phyloP scores from a whole-genome alignment of 2,797 vertebrate genomes.

The Aerospiza tachiro region DNA sequence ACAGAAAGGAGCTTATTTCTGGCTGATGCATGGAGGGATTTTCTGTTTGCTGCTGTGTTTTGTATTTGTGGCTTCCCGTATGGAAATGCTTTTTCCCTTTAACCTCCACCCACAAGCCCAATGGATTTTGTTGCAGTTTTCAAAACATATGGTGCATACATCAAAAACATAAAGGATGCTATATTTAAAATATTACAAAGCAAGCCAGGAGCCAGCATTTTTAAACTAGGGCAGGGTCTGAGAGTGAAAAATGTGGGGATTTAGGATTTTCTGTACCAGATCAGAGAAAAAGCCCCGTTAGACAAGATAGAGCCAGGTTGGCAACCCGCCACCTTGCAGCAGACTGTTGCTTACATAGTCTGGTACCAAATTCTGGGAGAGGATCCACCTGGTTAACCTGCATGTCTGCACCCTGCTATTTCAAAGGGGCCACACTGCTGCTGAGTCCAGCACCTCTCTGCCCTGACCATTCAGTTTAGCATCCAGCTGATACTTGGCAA shows the following conservation, averaged over 20 bases:
- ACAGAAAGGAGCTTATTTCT: constrained; percentile 44
- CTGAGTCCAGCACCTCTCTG: neutral
- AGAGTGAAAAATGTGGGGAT: constrained; percentile 19
- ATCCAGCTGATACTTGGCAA: neutral
- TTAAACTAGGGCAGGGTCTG: constrained; percentile 34
- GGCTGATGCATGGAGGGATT: neutral
- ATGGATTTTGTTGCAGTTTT: neutral
- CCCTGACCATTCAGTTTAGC: neutral
- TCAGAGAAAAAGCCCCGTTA: neutral
- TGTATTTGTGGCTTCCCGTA: constrained; percentile 14
- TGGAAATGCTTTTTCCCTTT: constrained; percentile 37
- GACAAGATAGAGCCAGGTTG: neutral
- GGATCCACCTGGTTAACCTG: neutral
- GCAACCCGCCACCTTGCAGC: neutral
- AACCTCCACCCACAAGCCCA: constrained; percentile 14
- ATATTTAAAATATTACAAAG: constrained; percentile 61
- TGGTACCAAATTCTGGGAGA: neutral
- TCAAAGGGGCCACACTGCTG: neutral
- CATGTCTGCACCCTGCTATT: neutral
- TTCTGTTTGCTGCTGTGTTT: constrained; percentile 46
- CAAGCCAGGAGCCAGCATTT: constrained; percentile 13
- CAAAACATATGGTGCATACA: constrained; percentile 46
- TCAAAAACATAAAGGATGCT: constrained; percentile 35
- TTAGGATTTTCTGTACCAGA: constrained; percentile 36
- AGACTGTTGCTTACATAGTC: neutral